Evolutionary conservation across 2,888 invertebrate genomes (phyloP).

Genomic region (Andrena hattorfiana): DNA sequence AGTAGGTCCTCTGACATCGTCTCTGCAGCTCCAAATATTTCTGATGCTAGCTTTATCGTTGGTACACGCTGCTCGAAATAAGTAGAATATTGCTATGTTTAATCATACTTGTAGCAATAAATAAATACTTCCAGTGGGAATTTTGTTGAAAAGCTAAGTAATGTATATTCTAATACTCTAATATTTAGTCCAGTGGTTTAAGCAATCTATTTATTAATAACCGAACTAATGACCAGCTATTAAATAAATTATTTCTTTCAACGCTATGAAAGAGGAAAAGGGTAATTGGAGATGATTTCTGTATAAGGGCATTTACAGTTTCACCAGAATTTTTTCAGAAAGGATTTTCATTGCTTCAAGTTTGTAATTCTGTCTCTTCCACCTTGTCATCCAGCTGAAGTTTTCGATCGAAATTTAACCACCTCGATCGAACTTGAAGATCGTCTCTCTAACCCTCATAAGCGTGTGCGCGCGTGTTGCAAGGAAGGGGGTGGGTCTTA

Average conservation of each 20-base stretch:
- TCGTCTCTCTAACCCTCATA: slow-evolving; percentile 67
- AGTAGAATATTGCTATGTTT: no score
- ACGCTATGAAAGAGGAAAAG: no score
- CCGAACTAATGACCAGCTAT: no score
- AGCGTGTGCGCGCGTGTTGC: slow-evolving; percentile 52
- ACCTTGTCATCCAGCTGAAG: neutral
- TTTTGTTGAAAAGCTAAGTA: no score
- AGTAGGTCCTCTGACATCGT: neutral
- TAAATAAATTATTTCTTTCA: no score
- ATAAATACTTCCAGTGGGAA: no score
- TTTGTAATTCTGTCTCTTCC: slow-evolving; percentile 17
- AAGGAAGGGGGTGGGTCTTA: slow-evolving; percentile 58
- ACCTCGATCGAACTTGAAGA: slow-evolving; percentile 62
- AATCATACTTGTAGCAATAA: no score
- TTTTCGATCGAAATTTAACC: slow-evolving; percentile 45
- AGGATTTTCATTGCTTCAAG: neutral
- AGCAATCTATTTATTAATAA: no score
- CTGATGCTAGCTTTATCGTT: neutral
- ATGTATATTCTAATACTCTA: no score
- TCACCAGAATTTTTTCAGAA: neutral
- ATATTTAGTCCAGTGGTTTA: no score
- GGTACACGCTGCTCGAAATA: no score
- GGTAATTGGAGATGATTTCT: neutral
- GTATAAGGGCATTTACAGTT: neutral
- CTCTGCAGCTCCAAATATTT: neutral